Evolutionary conservation across 1,140 invertebrate genomes (phyloP), one percentile per base, ranked within the genome.

Genomic region (Sipha flava): DNA sequence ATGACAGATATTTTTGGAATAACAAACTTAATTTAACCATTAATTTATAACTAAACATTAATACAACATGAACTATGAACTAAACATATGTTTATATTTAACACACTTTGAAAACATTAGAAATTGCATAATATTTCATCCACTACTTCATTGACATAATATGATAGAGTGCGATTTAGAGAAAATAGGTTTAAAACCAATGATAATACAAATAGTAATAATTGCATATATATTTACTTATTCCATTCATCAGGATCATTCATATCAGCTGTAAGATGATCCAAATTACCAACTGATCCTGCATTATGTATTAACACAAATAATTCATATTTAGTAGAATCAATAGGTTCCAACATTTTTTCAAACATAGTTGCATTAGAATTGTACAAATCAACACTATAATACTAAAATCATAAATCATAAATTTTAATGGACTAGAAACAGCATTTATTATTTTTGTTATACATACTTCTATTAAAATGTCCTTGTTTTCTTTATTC

Each of bases 261-360:
- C 81, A 93, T 87, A 26, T 91, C 87, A 7, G 84, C 85, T 1
- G 89, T 89, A 81, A 85, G 85, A 82, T 92, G 88, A 0, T 88
- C 85, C 31, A 93, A 84, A 85, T 93, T 90, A n/a, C 95, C 95
- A 40, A 96, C 82, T 1, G 92, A 91, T 4, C 94, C 96, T 10
- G 92, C 95, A 89, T 98, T 98, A 84, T 98, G 95, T 79, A 98
- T 89, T 18, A 98, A 88, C 5, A 97, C 84, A 31, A 88, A 88
- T 75, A 90, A 87, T 68, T 92, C 87, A 84, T 93, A 95, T 66
- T 89, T 84, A 23, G 84, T 79, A 12, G 85, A 10, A 49, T 57
- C 9, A 81, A 80, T 45, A 57, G 64, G 47, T 7, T 82, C 81
- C 6, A 81, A 10, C 84, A 73, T 21, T 59, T 81, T 75, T n/a